Percentiles rank a stretch among this genome's conserved stretches.
Evolutionary conservation across 2,113 vertebrate genomes (phyloP).

Genomic region (Phyllostomus hastatus): DNA sequence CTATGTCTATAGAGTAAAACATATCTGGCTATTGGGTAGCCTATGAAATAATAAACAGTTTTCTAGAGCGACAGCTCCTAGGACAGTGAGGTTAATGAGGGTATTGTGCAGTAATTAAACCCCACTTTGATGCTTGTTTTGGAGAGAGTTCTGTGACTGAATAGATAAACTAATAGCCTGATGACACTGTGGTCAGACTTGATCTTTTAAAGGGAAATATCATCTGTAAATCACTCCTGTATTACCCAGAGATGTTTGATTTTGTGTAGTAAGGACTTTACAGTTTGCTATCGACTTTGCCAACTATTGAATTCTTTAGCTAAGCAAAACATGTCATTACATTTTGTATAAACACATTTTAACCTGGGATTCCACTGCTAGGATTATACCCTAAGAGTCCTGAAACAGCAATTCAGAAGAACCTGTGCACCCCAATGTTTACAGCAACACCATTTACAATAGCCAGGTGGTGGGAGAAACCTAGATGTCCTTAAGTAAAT

Average conservation of each 20-base stretch:
- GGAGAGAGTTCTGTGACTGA: not conserved
- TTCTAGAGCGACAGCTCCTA: not conserved
- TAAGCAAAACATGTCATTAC: not conserved
- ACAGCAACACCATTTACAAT: no score
- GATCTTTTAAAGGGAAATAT: not conserved
- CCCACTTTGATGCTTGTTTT: not conserved
- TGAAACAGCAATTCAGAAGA: no score
- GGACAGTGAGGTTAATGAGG: not conserved
- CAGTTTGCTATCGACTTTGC: not conserved
- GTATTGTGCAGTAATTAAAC: not conserved
- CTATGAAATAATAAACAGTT: not conserved
- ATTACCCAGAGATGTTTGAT: not conserved
- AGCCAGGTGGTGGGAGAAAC: no score
- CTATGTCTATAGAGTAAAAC: not conserved
- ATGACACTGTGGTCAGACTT: not conserved
- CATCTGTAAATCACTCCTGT: not conserved
- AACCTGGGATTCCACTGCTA: no score
- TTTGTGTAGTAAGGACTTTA: not conserved
- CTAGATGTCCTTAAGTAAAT: no score
- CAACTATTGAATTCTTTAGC: not conserved
- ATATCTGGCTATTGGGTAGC: not conserved
- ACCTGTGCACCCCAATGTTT: no score
- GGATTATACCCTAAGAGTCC: no score
- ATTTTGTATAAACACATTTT: not conserved
- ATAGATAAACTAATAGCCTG: not conserved